Evolutionary conservation across 2,888 invertebrate genomes (phyloP), one percentile per base, ranked within the genome.

Genomic region (Atrina japonica): DNA sequence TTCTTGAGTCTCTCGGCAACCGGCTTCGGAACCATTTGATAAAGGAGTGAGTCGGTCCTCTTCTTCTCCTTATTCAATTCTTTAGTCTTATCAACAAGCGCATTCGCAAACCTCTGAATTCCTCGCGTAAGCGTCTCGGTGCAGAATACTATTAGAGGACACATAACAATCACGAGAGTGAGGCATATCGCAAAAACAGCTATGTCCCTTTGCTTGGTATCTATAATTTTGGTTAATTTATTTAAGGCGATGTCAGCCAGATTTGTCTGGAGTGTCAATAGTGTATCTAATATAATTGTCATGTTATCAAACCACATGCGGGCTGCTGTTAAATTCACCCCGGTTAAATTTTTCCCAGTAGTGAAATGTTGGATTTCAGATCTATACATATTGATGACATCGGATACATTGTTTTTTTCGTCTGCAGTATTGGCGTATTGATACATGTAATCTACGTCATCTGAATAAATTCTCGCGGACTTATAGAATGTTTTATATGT

Each of bases 221-320:
- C 69, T 9, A 81, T 67, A 16, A 81, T 77, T 29, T 73, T 73
- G 25, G 78, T 75, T 29, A 83, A 71, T 67, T 81, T 77, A 3
- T 76, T 77, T 27, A 81, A 76, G 52, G 81, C 82, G 25, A 77
- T 63, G 7, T 70, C 70, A n/a, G 81, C 83, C 1, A 84, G 73
- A 23, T 80, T 77, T 43, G 76, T 71, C 89, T 96, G 96, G 16
- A 97, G 93, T 65, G 94, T 94, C 66, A 96, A 91, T 52, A 96
- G 91, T 82, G 95, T 95, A 82, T 96, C 96, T 1, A 95, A 93
- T 83, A 96, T 94, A 0, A 94, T 94, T 0, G 95, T 95, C 91
- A 96, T 96, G 66, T 95, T 94, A 88, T 96, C 95, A 85, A 95
- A 96, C 91, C 96, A 96, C 80, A 94, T 94, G 64, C 95, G 94